These are phyloP conservation scores for Columba guinea DNA, from an alignment of 2,797 vertebrate genomes.

Conservation along the genomic window DNA sequence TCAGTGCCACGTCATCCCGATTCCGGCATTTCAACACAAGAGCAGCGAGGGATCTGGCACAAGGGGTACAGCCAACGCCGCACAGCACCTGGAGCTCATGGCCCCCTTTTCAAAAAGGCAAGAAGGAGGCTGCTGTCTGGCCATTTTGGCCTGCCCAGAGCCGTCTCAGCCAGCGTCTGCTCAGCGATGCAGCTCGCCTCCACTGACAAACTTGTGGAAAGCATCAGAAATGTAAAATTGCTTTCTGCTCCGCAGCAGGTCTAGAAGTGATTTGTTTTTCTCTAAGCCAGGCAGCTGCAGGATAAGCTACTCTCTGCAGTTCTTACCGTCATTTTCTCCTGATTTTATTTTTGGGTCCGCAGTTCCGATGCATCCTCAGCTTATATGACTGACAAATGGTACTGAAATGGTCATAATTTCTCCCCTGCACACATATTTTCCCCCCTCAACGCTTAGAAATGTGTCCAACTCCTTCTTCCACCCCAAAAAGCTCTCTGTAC, in stretches of 20 bases:
- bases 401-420: background rate
- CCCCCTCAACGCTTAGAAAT: background rate
- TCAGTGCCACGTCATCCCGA: fast-evolving
- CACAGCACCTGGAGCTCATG: background rate
- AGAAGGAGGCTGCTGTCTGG: background rate
- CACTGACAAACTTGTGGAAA: background rate
- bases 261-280: background rate
- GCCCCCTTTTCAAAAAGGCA: background rate
- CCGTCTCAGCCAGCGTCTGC: background rate
- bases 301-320: background rate
- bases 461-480: background rate
- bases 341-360: background rate
- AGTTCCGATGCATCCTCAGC: background rate
- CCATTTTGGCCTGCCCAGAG: background rate
- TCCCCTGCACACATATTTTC: background rate
- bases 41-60: background rate
- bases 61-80: fast-evolving
- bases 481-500: background rate
- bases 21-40: background rate
- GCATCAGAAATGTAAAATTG: background rate
- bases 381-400: fast-evolving
- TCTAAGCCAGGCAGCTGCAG: background rate
- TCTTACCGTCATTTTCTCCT: background rate
- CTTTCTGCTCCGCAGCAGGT: background rate
- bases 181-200: background rate